Evolutionary conservation across 2,797 vertebrate genomes (phyloP), one percentile per base, ranked within the genome.

Genomic region (Coregonus sp.): DNA sequence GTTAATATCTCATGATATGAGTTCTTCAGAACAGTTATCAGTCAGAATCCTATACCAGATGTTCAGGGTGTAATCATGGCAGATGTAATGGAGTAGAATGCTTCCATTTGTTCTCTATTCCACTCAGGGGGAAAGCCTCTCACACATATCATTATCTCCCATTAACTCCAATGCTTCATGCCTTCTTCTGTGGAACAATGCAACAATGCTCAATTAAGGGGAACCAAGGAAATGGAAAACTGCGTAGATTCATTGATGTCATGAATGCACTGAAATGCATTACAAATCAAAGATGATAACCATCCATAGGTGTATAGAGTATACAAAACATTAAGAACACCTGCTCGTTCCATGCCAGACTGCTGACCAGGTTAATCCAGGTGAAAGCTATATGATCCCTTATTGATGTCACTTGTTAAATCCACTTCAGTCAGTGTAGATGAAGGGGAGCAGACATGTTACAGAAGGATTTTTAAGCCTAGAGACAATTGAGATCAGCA

Each of bases 21-120:
- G 89, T 92, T 92, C 90, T 89, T 89, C 90, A 95, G 95, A 95
- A 94, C 95, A 94, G 78, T 90, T 96, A 96, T 97, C 95, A 95
- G 96, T 96, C 96, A 95, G 96, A 94, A 95, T 96, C 90, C 90
- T 94, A 94, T 93, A 95, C 97, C 97, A 97, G 97, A 97, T 98
- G 97, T 98, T 98, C 93, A 91, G 95, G 93, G 95, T 96, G 96
- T 97, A 96, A 97, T 97, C 96, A 96, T 95, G 92, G 97, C 97
- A 96, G 96, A 97, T 95, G 96, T 97, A 97, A 97, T 98, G 96
- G 96, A 96, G 95, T 96, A 96, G 96, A 97, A 97, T 97, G 96
- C 95, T 95, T 96, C 96, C 97, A 97, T 96, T 96, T 96, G 95
- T 96, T 96, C 96, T 96, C 94, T 94, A 96, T 96, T 95, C 96